These are phyloP conservation scores for Dissostichus mawsoni DNA, from an alignment of 2,113 vertebrate genomes.

Conservation along the genomic window DNA sequence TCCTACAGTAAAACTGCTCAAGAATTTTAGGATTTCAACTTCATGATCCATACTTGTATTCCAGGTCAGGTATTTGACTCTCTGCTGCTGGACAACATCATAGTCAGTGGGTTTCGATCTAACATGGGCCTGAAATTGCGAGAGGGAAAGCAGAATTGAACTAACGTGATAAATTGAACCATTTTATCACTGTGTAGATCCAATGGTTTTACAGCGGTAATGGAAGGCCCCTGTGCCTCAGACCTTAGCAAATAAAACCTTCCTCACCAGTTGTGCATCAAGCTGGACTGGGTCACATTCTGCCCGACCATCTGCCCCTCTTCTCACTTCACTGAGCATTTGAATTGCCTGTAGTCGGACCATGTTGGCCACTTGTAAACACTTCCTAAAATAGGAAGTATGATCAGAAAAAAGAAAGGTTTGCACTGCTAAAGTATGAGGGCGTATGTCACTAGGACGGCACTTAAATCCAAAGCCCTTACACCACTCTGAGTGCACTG, in stretches of 20 bases:
- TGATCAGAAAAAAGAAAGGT: constrained; percentile 2
- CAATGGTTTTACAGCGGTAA: not conserved
- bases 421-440: not conserved
- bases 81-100: not conserved
- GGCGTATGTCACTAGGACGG: not conserved
- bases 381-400: constrained; percentile 34
- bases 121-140: not conserved
- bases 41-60: not conserved
- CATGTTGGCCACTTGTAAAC: constrained; percentile 61
- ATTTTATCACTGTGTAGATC: constrained; percentile 6
- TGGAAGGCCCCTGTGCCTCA: constrained; percentile 12
- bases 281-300: constrained; percentile 59
- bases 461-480: not conserved
- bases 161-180: not conserved
- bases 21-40: not conserved
- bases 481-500: not conserved
- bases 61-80: not conserved
- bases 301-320: constrained; percentile 71
- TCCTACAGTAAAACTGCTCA: not conserved
- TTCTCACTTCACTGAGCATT: constrained; percentile 68
- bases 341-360: constrained; percentile 71
- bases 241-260: constrained; percentile 50
- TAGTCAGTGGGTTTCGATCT: not conserved
- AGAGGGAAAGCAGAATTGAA: not conserved
- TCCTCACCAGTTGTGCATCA: constrained; percentile 63